phyloP scores from a whole-genome alignment of 2,113 vertebrate genomes.

The Lanius collurio region DNA sequence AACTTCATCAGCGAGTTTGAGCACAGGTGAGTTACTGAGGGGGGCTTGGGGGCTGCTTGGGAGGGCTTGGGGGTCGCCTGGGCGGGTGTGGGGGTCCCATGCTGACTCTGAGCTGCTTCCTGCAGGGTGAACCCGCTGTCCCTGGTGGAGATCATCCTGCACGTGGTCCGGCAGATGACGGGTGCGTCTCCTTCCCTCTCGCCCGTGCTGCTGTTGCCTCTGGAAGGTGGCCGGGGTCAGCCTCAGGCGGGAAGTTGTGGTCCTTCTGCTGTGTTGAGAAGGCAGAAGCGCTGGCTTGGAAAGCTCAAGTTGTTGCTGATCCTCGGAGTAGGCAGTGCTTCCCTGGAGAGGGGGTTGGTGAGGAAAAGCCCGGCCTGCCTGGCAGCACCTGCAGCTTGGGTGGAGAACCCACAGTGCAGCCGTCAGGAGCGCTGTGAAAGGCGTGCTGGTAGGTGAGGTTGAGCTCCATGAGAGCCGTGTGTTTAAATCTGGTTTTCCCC shows the following conservation, averaged over 20 bases:
- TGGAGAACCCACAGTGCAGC: neutral
- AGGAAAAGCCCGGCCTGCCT: neutral
- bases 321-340: rapidly evolving
- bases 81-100: neutral
- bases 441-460: rapidly evolving
- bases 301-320: too few species aligned
- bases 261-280: too few species aligned
- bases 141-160: constrained; percentile 94
- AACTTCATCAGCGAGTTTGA: constrained; percentile 98
- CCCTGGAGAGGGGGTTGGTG: neutral
- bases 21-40: constrained; percentile 84
- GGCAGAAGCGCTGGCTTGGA: neutral
- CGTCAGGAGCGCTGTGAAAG: too few species aligned
- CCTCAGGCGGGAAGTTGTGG: too few species aligned
- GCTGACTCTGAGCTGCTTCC: neutral
- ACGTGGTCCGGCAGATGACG: constrained; percentile 91
- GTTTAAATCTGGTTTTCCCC: neutral
- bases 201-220: rapidly evolving
- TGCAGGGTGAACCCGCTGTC: constrained; percentile 95
- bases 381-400: neutral
- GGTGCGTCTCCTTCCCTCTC: constrained; percentile 65
- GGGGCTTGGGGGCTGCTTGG: neutral
- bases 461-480: neutral
- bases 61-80: neutral
- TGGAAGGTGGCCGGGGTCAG: too few species aligned